Evolutionary conservation across 2,113 vertebrate genomes (phyloP), one percentile per base, ranked within the genome.

Genomic region (Chelonoidis abingdonii): DNA sequence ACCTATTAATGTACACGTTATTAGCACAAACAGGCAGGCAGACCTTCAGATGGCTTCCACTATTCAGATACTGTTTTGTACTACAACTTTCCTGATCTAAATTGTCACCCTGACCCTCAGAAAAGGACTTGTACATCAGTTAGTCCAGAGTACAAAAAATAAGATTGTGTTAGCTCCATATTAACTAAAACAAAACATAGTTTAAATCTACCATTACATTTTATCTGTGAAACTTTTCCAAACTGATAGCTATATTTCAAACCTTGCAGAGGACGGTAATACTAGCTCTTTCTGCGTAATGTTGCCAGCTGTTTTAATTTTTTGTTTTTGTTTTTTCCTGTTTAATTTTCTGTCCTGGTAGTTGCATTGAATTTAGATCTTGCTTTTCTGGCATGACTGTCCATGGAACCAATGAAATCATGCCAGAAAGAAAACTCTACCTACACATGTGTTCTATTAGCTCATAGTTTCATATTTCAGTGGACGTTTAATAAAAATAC

Each of bases 391-490:
- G 97, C 95, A 84, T 59, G 84, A 0, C 75, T 17, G 38, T 31
- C 52, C 24, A 0, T 95, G 97, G 96, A 96, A 94, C 79, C 80
- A 41, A 84, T 21, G 80, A 89, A 94, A n/a, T 75, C 59, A 47
- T 80, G 96, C 93, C 95, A 95, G 5, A 80, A 91, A 86, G 87
- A 94, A 87, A 80, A 81, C 44, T 38, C 90, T 95, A 94, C 96
- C 96, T 96, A 92, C 97, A 98, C 96, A 89, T 97, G 97, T 91
- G 44, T 98, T 97, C 93, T 89, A 82, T 98, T 96, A 97, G 94
- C 94, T 91, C 80, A 2, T 65, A 56, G 93, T 72, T 59, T 97
- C 86, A 0, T 5, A 79, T 98, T 97, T 96, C 90, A 93, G 59
- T 82, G 93, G 92, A 93, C 11, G 13, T 96, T 98, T 97, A 93